phyloP scores from a whole-genome alignment of 1,140 invertebrate species.

The Atta texana region DNA sequence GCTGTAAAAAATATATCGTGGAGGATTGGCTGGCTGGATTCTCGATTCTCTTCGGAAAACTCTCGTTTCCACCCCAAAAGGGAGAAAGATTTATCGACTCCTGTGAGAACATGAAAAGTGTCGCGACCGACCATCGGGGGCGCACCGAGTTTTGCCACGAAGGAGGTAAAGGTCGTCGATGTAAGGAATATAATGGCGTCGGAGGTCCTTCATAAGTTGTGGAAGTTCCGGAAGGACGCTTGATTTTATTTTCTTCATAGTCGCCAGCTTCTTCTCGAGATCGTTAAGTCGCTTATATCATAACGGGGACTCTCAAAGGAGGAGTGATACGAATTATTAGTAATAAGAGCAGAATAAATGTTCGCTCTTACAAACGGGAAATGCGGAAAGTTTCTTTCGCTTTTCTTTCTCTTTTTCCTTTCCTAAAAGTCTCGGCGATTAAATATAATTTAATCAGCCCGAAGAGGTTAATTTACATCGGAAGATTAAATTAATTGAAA shows the following conservation, averaged over 20 bases:
- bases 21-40: constrained; percentile 23
- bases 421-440: not conserved
- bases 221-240: constrained; percentile 22
- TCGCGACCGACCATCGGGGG: constrained; percentile 65
- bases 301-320: constrained; percentile 27
- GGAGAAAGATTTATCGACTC: constrained; percentile 71
- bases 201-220: constrained; percentile 54
- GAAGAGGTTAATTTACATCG: constrained; percentile 43
- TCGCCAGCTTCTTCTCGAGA: constrained; percentile 19
- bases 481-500: constrained; percentile 39
- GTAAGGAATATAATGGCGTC: constrained; percentile 53
- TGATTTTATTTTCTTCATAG: constrained; percentile 59
- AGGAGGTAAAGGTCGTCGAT: constrained; percentile 21
- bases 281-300: constrained; percentile 48
- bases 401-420: not conserved
- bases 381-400: constrained; percentile 16
- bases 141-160: constrained; percentile 48
- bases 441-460: constrained; percentile 37
- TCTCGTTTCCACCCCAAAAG: constrained; percentile 67
- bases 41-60: constrained; percentile 62
- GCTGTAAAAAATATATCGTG: constrained; percentile 56
- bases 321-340: constrained; percentile 44
- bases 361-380: not conserved
- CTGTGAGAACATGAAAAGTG: constrained; percentile 72
- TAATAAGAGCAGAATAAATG: constrained; percentile 29